Evolutionary conservation across 64 coral and sea anemone genomes (phyloP).

Genomic region (Montipora capricornis): DNA sequence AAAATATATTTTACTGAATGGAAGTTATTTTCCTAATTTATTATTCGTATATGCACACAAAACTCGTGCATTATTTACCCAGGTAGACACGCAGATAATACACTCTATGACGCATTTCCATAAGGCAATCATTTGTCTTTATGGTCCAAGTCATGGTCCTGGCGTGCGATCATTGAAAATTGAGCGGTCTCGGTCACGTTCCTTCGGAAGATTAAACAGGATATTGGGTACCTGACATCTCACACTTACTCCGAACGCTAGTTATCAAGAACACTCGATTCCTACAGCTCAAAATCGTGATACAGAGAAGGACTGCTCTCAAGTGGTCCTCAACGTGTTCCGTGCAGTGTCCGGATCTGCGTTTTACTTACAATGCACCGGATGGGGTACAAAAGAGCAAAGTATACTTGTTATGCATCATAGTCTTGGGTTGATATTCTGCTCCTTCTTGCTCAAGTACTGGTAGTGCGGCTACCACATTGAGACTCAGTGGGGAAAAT

Average conservation of each 20-base stretch:
- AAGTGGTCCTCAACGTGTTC: background rate
- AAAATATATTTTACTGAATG: background rate
- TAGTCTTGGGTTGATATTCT: too few species aligned
- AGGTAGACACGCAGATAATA: background rate
- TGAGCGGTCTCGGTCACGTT: background rate
- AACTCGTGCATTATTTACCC: background rate
- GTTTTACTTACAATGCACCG: background rate
- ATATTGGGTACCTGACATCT: background rate
- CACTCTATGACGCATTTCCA: background rate
- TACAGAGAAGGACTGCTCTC: background rate
- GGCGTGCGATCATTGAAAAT: conserved; percentile 4
- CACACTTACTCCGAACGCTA: background rate
- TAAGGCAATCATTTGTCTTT: background rate
- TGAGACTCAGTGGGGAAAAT: background rate
- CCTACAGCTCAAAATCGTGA: too few species aligned
- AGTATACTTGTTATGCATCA: background rate
- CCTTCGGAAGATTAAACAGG: background rate
- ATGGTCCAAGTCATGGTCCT: background rate
- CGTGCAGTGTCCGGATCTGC: conserved; percentile 1
- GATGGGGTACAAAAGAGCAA: too few species aligned
- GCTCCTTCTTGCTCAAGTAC: background rate
- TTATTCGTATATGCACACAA: background rate
- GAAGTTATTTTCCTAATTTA: background rate
- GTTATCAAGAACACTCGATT: too few species aligned
- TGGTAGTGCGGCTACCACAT: too few species aligned